A percentile compares a stretch with the other conserved stretches of the same genome.
Conservation (phyloP, 2,888 invertebrate genomes). For the Dryobotodes eremita region DNA sequence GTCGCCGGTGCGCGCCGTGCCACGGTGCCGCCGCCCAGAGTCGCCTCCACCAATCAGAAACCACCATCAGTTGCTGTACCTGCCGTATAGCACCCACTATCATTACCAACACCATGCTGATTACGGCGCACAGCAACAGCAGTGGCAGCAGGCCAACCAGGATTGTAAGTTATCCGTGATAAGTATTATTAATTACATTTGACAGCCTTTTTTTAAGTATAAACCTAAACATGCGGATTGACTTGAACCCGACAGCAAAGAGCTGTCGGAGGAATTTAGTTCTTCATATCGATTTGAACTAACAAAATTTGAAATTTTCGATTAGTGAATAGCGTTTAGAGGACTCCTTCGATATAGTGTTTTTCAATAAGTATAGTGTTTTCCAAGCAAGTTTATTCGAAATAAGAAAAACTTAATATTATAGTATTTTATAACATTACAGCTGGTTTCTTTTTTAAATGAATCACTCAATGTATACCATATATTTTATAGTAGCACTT, state of each 20-base stretch:
- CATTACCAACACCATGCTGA: constrained; percentile 83
- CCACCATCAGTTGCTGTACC: constrained; percentile 93
- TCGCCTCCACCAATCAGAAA: constrained; percentile 93
- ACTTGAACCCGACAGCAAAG: too few species aligned
- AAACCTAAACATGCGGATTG: too few species aligned
- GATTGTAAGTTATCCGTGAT: constrained; percentile 79
- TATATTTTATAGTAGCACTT: too few species aligned
- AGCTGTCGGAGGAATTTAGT: too few species aligned
- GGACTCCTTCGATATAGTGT: neutral
- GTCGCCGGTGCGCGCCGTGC: constrained; percentile 83
- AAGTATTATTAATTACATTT: neutral
- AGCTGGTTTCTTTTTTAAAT: too few species aligned
- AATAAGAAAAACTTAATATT: too few species aligned
- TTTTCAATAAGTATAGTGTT: neutral
- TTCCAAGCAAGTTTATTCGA: too few species aligned
- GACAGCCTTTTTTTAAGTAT: too few species aligned
- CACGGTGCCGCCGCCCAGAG: constrained; percentile 90
- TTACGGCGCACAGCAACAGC: constrained; percentile 71
- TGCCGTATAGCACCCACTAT: constrained; percentile 91
- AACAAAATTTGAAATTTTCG: neutral
- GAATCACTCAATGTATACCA: too few species aligned
- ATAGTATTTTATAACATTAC: too few species aligned
- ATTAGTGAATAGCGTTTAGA: neutral
- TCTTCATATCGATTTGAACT: too few species aligned
- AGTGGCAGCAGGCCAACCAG: constrained; percentile 78